Conservation (phyloP, 2,888 invertebrate species). For the Saturnia japonica region DNA sequence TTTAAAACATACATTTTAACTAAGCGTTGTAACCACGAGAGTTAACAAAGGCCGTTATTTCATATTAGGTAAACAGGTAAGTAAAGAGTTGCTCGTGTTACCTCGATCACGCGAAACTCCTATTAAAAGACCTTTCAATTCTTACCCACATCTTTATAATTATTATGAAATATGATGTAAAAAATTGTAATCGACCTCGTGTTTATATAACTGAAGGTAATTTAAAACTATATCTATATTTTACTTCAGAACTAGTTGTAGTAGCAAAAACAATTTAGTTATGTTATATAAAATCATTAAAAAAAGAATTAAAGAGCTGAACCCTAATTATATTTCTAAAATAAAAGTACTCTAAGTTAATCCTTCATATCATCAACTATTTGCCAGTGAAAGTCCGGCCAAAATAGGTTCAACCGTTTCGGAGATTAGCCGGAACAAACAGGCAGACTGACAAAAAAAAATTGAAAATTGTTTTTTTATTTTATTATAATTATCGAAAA, state of each 20-base stretch:
- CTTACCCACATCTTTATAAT: slow-evolving; percentile 8
- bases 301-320: neutral
- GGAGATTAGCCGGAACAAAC: too few relatives aligned
- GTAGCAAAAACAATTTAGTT: neutral
- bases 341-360: too few relatives aligned
- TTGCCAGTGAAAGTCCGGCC: too few relatives aligned
- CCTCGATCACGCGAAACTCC: slow-evolving; percentile 11
- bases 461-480: too few relatives aligned
- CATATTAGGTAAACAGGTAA: slow-evolving; percentile 7
- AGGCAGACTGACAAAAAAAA: too few relatives aligned
- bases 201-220: slow-evolving; percentile 1
- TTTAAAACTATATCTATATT: neutral
- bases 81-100: slow-evolving; percentile 1
- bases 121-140: slow-evolving; percentile 13
- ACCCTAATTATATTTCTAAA: too few relatives aligned
- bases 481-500: too few relatives aligned
- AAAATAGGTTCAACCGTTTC: too few relatives aligned
- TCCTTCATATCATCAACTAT: too few relatives aligned
- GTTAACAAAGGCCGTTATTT: neutral
- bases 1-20: neutral
- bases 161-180: slow-evolving; percentile 5
- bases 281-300: neutral
- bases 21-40: neutral
- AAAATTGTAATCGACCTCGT: neutral
- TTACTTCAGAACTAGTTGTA: neutral